A percentile compares a stretch with the other conserved stretches of the same genome.
These are phyloP conservation scores for Euzetes globulus DNA, from an alignment of 2,888 invertebrate species.

Conservation along the genomic window DNA sequence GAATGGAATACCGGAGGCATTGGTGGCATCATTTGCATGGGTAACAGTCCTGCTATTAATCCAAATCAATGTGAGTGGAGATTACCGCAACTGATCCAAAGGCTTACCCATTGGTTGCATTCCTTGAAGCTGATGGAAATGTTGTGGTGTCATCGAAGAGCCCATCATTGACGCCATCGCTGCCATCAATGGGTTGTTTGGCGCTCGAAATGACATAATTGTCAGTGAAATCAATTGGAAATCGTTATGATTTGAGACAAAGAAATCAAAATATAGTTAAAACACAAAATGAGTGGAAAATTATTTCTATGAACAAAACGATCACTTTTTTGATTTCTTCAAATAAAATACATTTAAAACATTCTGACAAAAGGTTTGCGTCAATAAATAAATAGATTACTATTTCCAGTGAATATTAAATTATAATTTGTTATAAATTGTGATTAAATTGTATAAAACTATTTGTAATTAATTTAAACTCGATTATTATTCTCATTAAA, in stretches of 20 bases:
- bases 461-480: no score
- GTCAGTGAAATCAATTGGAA: not conserved
- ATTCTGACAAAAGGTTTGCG: not conserved
- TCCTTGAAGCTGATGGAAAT: not conserved
- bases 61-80: not conserved
- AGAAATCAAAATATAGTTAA: not conserved
- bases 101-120: constrained; percentile 17
- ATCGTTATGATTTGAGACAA: not conserved
- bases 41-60: not conserved
- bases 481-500: no score
- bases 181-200: constrained; percentile 12
- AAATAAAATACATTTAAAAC: not conserved
- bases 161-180: constrained; percentile 35
- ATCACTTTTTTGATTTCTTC: not conserved
- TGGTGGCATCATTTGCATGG: constrained; percentile 26
- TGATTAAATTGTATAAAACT: no score
- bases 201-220: constrained; percentile 13
- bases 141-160: not conserved
- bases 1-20: constrained; percentile 6
- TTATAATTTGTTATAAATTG: no score
- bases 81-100: not conserved
- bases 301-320: not conserved
- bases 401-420: no score
- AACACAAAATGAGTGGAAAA: not conserved
- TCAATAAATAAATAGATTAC: not conserved